Percentiles rank a stretch among this genome's conserved stretches.
phyloP scores from a whole-genome alignment of 2,113 vertebrate genomes.

The Cheilinus undulatus region DNA sequence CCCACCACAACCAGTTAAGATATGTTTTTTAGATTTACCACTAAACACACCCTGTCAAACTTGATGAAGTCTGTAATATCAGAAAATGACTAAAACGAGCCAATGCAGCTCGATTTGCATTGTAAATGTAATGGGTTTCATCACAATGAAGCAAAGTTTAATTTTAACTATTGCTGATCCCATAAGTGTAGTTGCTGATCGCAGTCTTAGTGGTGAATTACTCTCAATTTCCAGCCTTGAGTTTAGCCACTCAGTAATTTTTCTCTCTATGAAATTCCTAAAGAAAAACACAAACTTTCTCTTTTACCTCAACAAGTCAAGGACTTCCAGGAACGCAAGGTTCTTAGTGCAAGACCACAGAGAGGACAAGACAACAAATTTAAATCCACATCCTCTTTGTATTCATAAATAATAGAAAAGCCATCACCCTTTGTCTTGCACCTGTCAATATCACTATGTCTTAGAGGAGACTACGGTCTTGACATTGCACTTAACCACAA shows the following conservation, averaged over 20 bases:
- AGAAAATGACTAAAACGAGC: constrained; percentile 50
- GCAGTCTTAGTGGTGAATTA: constrained; percentile 47
- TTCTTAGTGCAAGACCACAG: constrained; percentile 71
- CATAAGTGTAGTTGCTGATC: constrained; percentile 52
- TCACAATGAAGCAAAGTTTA: no score
- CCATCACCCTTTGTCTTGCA: constrained; percentile 73
- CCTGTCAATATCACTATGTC: constrained; percentile 78
- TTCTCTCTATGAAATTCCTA: no score
- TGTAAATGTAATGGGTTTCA: constrained; percentile 40
- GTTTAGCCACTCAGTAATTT: constrained; percentile 62
- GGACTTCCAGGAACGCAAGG: constrained; percentile 77
- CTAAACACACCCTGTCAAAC: neutral
- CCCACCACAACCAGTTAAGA: no score
- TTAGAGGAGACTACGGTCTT: constrained; percentile 72
- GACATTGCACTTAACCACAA: constrained; percentile 82
- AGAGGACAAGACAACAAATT: constrained; percentile 75
- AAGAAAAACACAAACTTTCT: constrained; percentile 61
- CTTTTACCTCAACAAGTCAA: constrained; percentile 55
- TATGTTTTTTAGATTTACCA: no score
- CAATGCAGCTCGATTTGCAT: constrained; percentile 40
- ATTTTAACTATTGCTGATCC: constrained; percentile 27
- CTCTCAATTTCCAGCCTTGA: constrained; percentile 47
- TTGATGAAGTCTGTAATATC: constrained; percentile 27
- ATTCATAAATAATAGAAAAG: constrained; percentile 85
- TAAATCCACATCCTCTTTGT: constrained; percentile 78